Conservation (phyloP, 1,140 invertebrate species). For the Platyscapa corneri region DNA sequence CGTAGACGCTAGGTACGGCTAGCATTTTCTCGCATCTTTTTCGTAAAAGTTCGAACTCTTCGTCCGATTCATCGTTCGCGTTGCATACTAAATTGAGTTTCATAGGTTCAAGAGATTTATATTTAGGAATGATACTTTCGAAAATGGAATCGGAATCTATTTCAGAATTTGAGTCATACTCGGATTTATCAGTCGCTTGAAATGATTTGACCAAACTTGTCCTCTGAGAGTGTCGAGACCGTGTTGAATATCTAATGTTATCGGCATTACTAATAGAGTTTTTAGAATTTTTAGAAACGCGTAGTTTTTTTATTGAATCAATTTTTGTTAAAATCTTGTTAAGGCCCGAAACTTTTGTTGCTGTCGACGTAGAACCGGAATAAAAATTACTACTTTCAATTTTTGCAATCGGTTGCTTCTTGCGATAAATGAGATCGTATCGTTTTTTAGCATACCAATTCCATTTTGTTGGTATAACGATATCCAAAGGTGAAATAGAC, state of each 20-base stretch:
- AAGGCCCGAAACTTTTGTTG: not conserved
- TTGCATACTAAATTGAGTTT: not conserved
- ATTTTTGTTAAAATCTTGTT: conserved; percentile 14
- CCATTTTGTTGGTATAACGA: not conserved
- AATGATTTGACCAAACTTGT: not conserved
- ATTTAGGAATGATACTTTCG: conserved; percentile 10
- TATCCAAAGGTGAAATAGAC: not conserved
- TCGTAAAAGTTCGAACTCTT: conserved; percentile 7
- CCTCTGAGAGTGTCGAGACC: not conserved
- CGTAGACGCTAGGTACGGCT: not conserved
- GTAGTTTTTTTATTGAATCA: not conserved
- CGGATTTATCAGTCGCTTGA: not conserved
- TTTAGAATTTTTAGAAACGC: not conserved
- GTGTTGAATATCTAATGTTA: not conserved
- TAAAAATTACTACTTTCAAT: not conserved
- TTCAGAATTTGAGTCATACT: not conserved
- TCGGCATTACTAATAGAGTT: not conserved
- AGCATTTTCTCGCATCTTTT: conserved; percentile 2
- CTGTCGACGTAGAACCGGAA: not conserved
- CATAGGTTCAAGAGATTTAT: not conserved
- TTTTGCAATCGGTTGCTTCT: not conserved
- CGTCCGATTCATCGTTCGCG: not conserved
- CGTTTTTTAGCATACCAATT: conserved; percentile 31
- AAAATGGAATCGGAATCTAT: not conserved
- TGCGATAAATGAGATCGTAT: conserved; percentile 36